A percentile compares a stretch with the other conserved stretches of the same genome.
These are phyloP conservation scores for Enteromius anoplus DNA, from an alignment of 2,797 vertebrate species.

Conservation along the genomic window DNA sequence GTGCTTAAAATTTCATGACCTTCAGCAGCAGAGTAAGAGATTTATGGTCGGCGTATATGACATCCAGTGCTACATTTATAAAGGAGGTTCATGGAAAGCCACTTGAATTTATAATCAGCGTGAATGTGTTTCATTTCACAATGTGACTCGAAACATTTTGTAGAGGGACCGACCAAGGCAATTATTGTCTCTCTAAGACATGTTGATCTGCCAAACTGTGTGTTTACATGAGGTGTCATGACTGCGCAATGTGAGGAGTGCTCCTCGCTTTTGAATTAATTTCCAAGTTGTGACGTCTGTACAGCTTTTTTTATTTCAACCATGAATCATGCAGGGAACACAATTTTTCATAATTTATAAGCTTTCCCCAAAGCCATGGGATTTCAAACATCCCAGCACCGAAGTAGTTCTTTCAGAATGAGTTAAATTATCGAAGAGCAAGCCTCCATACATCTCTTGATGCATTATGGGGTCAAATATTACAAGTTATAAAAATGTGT, in stretches of 20 bases:
- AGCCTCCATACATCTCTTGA: not conserved
- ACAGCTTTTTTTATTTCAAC: not conserved
- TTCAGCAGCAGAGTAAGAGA: not conserved
- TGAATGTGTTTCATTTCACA: not conserved
- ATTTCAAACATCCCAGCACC: not conserved
- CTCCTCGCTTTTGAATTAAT: not conserved
- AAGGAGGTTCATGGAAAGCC: not conserved
- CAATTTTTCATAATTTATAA: not conserved
- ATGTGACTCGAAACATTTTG: conserved; percentile 12
- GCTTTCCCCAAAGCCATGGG: not conserved
- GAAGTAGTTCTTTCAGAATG: not conserved
- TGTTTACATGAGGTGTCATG: conserved; percentile 8
- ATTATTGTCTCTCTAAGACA: conserved; percentile 14
- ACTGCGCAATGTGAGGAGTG: not conserved
- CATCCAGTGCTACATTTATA: conserved; percentile 26
- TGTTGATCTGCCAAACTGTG: conserved; percentile 35
- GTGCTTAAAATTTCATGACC: conserved; percentile 42
- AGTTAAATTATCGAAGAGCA: conserved; percentile 17
- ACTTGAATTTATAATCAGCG: conserved; percentile 30
- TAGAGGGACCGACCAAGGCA: not conserved
- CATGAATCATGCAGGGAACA: not conserved
- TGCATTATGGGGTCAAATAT: not conserved
- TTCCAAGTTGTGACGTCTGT: not conserved
- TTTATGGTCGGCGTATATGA: not conserved
- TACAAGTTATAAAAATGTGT: not conserved